Conservation (phyloP, 1,140 invertebrate genomes). For the Drosophila mojavensis region DNA sequence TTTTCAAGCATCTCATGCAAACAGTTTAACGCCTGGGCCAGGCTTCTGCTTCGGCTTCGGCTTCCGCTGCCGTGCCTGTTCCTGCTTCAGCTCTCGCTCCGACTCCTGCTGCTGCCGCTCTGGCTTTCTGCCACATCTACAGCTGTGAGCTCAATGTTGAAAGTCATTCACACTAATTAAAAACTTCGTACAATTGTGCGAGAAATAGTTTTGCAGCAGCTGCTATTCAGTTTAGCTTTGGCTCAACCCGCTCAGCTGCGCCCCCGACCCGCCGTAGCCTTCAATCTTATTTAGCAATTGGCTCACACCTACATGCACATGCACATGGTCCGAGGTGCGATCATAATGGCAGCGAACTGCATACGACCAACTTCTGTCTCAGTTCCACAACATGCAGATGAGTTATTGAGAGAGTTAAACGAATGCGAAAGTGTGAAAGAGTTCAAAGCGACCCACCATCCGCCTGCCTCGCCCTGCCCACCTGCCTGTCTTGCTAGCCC, state of each 20-base stretch:
- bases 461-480: no score
- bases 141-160: slow-evolving; percentile 64
- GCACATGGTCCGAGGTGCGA: slow-evolving; percentile 35
- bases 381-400: slow-evolving; percentile 42
- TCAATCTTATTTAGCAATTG: slow-evolving; percentile 31
- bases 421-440: background rate
- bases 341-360: slow-evolving; percentile 32
- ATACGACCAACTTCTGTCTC: slow-evolving; percentile 40
- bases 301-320: slow-evolving; percentile 7
- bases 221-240: slow-evolving; percentile 53
- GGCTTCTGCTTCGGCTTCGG: background rate
- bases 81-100: slow-evolving; percentile 1
- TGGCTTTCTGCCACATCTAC: slow-evolving; percentile 20
- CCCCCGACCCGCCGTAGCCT: background rate
- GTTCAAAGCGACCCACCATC: background rate
- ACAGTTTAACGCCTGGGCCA: slow-evolving; percentile 42
- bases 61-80: slow-evolving; percentile 1
- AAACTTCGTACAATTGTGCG: slow-evolving; percentile 82
- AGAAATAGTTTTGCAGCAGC: slow-evolving; percentile 80
- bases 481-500: background rate
- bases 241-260: background rate
- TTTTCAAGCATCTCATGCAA: slow-evolving; percentile 72
- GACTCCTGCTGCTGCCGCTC: background rate
- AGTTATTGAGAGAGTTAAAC: slow-evolving; percentile 34
- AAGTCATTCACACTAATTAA: slow-evolving; percentile 84